Evolutionary conservation across 2,113 vertebrate species (phyloP).

Genomic region (Colossoma macropomum): DNA sequence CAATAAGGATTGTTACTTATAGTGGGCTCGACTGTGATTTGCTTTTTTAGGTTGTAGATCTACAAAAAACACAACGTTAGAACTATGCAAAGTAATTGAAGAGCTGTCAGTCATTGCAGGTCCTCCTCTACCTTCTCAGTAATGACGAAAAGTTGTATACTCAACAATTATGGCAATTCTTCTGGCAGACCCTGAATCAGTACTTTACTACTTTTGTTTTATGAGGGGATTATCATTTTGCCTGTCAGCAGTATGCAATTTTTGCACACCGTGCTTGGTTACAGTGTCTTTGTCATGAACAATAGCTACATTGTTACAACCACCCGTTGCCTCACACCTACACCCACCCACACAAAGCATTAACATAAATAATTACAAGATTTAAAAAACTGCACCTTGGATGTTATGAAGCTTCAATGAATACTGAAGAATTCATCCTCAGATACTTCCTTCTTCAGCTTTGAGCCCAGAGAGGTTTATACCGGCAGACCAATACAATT

Average conservation of each 20-base stretch:
- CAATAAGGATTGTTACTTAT: background rate
- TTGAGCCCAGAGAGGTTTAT: conserved; percentile 22
- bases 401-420: conserved; percentile 21
- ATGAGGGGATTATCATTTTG: background rate
- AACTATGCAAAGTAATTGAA: conserved; percentile 25
- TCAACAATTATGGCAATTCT: background rate
- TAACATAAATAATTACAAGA: conserved; percentile 39
- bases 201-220: conserved; percentile 21
- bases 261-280: background rate
- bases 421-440: conserved; percentile 26
- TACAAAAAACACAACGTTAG: background rate
- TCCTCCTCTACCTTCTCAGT: conserved; percentile 28
- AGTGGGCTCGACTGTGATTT: background rate
- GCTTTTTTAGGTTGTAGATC: background rate
- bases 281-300: conserved; percentile 14
- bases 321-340: background rate
- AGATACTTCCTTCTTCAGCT: conserved; percentile 14
- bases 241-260: background rate
- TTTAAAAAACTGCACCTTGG: background rate
- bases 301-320: conserved; percentile 19
- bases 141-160: conserved; percentile 28
- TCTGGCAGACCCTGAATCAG: background rate
- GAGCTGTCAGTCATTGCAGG: conserved; percentile 23
- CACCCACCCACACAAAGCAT: background rate
- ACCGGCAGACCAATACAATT: conserved; percentile 16